A percentile compares a stretch with the other conserved stretches of the same genome.
phyloP scores from a whole-genome alignment of 2,888 invertebrate species.

The Leptarthrus brevirostris region DNA sequence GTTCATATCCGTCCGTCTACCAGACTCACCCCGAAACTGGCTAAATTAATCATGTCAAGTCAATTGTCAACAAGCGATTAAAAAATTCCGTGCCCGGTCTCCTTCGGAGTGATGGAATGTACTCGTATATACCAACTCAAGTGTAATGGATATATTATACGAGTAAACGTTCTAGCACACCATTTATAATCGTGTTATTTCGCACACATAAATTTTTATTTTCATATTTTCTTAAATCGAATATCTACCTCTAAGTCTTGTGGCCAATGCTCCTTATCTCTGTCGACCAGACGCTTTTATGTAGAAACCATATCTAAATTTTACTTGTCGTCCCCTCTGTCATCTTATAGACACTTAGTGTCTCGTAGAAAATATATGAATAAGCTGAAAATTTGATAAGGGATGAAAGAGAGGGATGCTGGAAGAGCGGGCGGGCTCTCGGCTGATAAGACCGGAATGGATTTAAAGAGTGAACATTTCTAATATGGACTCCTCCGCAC shows the following conservation, averaged over 20 bases:
- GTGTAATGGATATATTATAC: slow-evolving; percentile 48
- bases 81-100: slow-evolving; percentile 24
- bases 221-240: slow-evolving; percentile 50
- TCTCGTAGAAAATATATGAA: slow-evolving; percentile 52
- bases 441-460: slow-evolving; percentile 36
- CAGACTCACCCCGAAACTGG: too few relatives aligned
- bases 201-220: slow-evolving; percentile 52
- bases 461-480: slow-evolving; percentile 42
- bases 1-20: too few relatives aligned
- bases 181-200: slow-evolving; percentile 53
- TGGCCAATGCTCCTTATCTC: slow-evolving; percentile 61
- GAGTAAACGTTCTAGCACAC: slow-evolving; percentile 43
- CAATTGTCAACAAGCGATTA: slow-evolving; percentile 42
- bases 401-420: slow-evolving; percentile 34
- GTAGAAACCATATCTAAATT: slow-evolving; percentile 55
- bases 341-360: slow-evolving; percentile 52
- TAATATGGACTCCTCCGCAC: slow-evolving; percentile 22
- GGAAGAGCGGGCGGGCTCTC: slow-evolving; percentile 29
- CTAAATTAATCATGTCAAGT: slow-evolving; percentile 35
- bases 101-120: background rate
- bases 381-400: slow-evolving; percentile 50
- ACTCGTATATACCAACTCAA: slow-evolving; percentile 18
- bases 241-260: slow-evolving; percentile 47
- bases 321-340: slow-evolving; percentile 53
- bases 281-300: slow-evolving; percentile 67